Evolutionary conservation across 2,797 vertebrate species (phyloP), one percentile per base, ranked within the genome.

Genomic region (Spheniscus humboldti): DNA sequence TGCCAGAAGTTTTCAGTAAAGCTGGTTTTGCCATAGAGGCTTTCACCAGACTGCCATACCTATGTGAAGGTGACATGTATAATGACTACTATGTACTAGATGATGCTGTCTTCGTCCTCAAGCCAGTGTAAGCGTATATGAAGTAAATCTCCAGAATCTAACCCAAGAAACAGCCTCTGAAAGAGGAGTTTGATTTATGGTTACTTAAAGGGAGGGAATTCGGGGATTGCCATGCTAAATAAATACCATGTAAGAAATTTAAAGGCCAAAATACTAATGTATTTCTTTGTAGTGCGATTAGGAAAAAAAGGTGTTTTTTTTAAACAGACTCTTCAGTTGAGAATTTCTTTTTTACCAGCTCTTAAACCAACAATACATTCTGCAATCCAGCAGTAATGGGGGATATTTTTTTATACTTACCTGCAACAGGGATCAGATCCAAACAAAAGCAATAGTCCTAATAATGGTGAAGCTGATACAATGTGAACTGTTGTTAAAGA

Each of bases 41-140:
- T 30, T 98, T 99, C 96, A 99, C 99, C 45, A 98, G 99, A 81
- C 95, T 99, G 97, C 99, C 99, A 1, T 99, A 99, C 97, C 98
- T 99, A 77, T 99, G 99, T 48, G 99, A 99, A 94, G 99, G 99
- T 14, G 99, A 99, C 97, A 99, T 99, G 99, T 99, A 99, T 56
- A 99, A 99, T 57, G 99, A 99, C 97, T 99, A 99, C 98, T 99
- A 99, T 4, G 98, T 99, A 43, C 98, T 99, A 66, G 99, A 99
- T 33, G 99, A 99, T 47, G 99, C 99, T 2, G 99, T 99, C 94
- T 99, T 99, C 52, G 98, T 99, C 60, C 98, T 99, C 27, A 99
- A 98, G 86, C 98, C 99, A 35, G 98, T 98, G 75, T 98, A 96
- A 97, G 76, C 72, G 4, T 60, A 52, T 20, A 19, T 27, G 91